Conservation (phyloP, 2,888 invertebrate species). For the Drosophila sordidapex region DNA sequence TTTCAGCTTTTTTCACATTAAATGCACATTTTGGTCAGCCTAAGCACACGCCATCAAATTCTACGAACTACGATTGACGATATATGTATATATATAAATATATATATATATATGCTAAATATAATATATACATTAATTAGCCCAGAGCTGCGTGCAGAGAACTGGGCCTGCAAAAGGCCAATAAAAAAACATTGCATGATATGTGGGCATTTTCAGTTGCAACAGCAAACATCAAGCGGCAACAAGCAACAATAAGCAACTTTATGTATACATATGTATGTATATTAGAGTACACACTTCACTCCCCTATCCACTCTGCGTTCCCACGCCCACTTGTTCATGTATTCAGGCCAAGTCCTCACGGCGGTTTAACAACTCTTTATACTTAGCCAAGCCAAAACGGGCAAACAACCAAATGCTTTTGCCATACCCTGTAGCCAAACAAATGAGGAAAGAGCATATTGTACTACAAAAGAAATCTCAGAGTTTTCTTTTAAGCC, state of each 20-base stretch:
- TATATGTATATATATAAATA: conserved; percentile 20
- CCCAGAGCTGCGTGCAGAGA: conserved; percentile 35
- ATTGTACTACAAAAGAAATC: not conserved
- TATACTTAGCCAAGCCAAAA: conserved; percentile 46
- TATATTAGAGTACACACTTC: conserved; percentile 14
- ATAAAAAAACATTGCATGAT: conserved; percentile 63
- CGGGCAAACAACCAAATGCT: conserved; percentile 12
- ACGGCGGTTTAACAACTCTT: conserved; percentile 67
- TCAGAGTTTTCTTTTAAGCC: not conserved
- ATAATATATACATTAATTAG: conserved; percentile 27
- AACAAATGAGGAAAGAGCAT: not conserved
- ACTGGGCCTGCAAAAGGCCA: conserved; percentile 29
- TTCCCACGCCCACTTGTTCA: not conserved
- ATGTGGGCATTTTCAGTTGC: conserved; percentile 64
- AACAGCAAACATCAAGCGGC: conserved; percentile 9
- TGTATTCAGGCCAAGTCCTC: conserved; percentile 66
- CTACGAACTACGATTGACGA: conserved; percentile 61
- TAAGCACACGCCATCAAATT: conserved; percentile 65
- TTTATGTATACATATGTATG: conserved; percentile 17
- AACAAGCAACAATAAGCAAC: conserved; percentile 12
- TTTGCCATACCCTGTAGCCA: conserved; percentile 23
- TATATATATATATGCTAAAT: not conserved
- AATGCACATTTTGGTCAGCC: conserved; percentile 71
- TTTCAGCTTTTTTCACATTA: conserved; percentile 59
- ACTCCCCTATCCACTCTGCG: too few species aligned